Percentiles rank a stretch among this genome's conserved stretches.
Conservation (phyloP, 2,113 vertebrate species). For the Apus apus region DNA sequence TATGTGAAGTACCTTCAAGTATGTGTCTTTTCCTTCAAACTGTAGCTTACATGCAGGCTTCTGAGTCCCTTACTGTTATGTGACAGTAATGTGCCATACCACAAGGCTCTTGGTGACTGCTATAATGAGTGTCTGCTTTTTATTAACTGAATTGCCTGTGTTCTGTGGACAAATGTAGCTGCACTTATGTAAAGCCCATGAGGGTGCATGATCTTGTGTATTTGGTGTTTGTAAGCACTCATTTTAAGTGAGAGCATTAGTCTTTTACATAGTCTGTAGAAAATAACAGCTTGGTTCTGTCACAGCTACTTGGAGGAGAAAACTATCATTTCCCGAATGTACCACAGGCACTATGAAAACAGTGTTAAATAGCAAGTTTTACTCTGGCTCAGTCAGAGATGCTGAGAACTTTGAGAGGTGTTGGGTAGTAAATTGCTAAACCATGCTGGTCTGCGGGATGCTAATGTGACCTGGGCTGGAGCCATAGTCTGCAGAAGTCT, state of each 20-base stretch:
- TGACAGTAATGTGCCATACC: not conserved
- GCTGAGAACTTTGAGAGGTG: not conserved
- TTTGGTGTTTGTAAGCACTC: not conserved
- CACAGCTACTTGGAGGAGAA: not conserved
- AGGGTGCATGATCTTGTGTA: not conserved
- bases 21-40: not conserved
- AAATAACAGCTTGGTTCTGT: not conserved
- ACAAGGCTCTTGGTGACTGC: not conserved
- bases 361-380: not conserved
- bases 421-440: conserved; percentile 17
- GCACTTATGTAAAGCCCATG: not conserved
- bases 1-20: not conserved
- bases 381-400: not conserved
- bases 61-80: not conserved
- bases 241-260: not conserved
- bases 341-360: not conserved
- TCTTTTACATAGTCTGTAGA: not conserved
- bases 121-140: not conserved
- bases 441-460: not conserved
- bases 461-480: not conserved
- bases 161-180: not conserved
- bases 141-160: not conserved
- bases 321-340: not conserved
- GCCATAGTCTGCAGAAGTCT: not conserved
- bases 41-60: not conserved